A percentile compares a stretch with the other conserved stretches of the same genome.
Conservation (phyloP, 1,140 invertebrate genomes). For the Ceratina australensis region DNA sequence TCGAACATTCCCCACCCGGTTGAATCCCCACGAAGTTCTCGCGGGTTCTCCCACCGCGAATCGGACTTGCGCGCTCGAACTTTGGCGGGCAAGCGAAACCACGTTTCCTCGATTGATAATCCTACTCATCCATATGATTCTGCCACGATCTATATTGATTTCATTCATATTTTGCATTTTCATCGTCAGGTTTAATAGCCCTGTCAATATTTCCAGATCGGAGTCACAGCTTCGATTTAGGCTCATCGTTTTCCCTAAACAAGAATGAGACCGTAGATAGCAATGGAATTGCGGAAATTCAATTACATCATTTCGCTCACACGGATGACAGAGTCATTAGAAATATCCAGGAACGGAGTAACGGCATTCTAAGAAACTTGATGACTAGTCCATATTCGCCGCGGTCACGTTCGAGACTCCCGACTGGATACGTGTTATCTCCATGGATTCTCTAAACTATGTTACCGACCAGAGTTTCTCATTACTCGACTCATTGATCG, state of each 20-base stretch:
- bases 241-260: too few species aligned
- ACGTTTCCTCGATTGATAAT: not conserved
- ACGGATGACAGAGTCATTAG: not conserved
- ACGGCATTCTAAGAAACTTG: not conserved
- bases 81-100: not conserved
- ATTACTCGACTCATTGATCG: not conserved
- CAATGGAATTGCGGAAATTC: slow-evolving; percentile 8
- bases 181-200: not conserved
- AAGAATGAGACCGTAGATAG: not conserved
- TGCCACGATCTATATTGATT: not conserved
- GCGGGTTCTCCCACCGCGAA: slow-evolving; percentile 23
- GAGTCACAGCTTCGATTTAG: too few species aligned
- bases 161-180: not conserved
- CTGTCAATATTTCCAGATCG: not conserved
- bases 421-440: too few species aligned
- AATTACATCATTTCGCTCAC: slow-evolving; percentile 10
- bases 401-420: not conserved
- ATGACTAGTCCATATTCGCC: slow-evolving; percentile 3
- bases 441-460: too few species aligned
- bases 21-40: not conserved
- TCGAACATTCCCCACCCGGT: slow-evolving; percentile 26
- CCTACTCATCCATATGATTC: not conserved
- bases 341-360: not conserved
- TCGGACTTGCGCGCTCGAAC: slow-evolving; percentile 20
- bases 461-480: not conserved